Evolutionary conservation across 1,140 invertebrate species (phyloP).

Genomic region (Ooceraea biroi): DNA sequence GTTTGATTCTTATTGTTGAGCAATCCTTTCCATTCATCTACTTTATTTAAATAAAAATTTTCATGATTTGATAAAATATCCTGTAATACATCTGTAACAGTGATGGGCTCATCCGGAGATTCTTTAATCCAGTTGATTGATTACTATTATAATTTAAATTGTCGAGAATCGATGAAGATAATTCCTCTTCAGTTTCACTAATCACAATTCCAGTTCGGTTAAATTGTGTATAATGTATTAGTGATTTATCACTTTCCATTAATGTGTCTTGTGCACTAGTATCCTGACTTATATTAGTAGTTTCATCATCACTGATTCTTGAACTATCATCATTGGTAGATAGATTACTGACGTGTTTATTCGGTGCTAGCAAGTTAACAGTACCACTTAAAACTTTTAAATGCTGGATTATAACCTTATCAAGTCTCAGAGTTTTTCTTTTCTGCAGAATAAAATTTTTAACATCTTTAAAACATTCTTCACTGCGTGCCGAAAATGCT

Average conservation of each 20-base stretch:
- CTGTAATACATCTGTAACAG: not conserved
- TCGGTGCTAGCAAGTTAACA: constrained; percentile 2
- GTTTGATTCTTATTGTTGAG: constrained; percentile 5
- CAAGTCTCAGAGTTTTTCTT: not conserved
- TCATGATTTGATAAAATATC: constrained; percentile 7
- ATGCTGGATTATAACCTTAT: constrained; percentile 10
- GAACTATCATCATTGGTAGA: constrained; percentile 2
- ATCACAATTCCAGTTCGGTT: not conserved
- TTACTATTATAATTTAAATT: not conserved
- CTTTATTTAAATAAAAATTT: constrained; percentile 12
- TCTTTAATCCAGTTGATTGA: constrained; percentile 10
- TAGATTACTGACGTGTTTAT: constrained; percentile 11
- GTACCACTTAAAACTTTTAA: constrained; percentile 18
- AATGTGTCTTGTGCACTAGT: not conserved
- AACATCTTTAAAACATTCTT: not conserved
- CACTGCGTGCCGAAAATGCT: constrained; percentile 8
- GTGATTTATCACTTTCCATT: not conserved
- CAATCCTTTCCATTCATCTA: constrained; percentile 8
- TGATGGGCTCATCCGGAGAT: not conserved
- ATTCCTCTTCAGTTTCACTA: not conserved
- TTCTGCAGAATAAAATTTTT: constrained; percentile 20
- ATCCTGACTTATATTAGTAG: not conserved
- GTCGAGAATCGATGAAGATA: not conserved
- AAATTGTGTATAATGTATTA: constrained; percentile 4
- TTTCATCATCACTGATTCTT: constrained; percentile 3